These are phyloP conservation scores for Sapajus apella DNA, from an alignment of 2,113 vertebrate genomes.

Conservation along the genomic window DNA sequence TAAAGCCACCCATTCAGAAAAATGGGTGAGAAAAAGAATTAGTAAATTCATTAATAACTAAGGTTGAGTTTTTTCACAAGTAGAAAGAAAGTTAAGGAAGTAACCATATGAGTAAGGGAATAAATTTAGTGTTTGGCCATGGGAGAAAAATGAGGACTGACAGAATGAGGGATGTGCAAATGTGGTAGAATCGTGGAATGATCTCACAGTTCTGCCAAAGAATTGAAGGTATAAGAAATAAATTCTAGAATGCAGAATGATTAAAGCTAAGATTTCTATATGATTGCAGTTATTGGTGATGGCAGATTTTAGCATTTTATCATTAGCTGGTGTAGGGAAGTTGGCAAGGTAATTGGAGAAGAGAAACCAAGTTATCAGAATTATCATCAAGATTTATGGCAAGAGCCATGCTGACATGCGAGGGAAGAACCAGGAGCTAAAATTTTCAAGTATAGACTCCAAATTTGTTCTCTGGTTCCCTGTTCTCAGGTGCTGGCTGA, in stretches of 20 bases:
- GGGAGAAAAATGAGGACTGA: not conserved
- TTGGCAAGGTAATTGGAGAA: not conserved
- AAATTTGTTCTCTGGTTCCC: not conserved
- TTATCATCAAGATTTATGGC: not conserved
- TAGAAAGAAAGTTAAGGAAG: not conserved
- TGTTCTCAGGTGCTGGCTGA: not conserved
- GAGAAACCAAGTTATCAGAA: not conserved
- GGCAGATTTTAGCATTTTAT: not conserved
- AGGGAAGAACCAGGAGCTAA: not conserved
- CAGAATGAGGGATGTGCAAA: not conserved
- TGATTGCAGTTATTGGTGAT: not conserved
- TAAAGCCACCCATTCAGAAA: not conserved
- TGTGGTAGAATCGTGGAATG: not conserved
- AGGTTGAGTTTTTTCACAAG: not conserved
- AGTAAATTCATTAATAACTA: not conserved
- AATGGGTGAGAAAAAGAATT: not conserved
- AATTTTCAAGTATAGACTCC: not conserved
- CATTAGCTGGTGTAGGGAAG: not conserved
- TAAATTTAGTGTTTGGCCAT: not conserved
- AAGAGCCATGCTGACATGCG: not conserved
- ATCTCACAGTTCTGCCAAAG: not conserved
- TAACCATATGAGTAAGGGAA: not conserved
- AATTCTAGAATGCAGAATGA: not conserved
- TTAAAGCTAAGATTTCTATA: not conserved
- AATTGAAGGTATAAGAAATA: not conserved